These are phyloP conservation scores for Cetoscarus ocellatus DNA, from an alignment of 2,797 vertebrate species.

Conservation along the genomic window DNA sequence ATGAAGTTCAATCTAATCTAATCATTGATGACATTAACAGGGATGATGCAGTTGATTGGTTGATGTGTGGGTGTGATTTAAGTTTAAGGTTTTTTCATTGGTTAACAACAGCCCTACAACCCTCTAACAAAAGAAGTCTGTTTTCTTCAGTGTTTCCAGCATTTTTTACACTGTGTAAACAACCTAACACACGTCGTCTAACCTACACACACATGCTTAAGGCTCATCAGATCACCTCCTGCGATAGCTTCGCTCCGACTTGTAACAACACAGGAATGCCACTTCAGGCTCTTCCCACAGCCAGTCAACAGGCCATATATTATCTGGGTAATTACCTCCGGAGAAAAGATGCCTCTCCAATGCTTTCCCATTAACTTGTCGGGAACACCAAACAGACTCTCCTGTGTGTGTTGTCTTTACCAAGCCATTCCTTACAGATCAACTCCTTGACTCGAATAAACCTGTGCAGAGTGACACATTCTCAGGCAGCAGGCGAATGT, in stretches of 20 bases:
- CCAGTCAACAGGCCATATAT: conserved; percentile 73
- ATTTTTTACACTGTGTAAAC: neutral
- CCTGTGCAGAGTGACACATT: conserved; percentile 59
- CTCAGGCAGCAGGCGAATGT: conserved; percentile 36
- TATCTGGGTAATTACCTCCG: conserved; percentile 73
- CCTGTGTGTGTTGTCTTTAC: conserved; percentile 51
- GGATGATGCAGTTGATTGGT: too few species aligned
- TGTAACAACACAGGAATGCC: conserved; percentile 63
- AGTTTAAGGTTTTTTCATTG: too few species aligned
- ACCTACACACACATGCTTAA: conserved; percentile 7
- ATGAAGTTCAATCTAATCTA: too few species aligned
- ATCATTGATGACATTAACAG: too few species aligned
- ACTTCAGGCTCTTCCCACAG: conserved; percentile 61
- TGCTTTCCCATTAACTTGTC: conserved; percentile 53
- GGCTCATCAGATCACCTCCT: conserved; percentile 33
- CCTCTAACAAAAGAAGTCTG: neutral
- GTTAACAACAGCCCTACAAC: too few species aligned
- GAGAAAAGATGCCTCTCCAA: conserved; percentile 71
- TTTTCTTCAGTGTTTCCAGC: conserved; percentile 1
- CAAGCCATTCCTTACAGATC: conserved; percentile 53
- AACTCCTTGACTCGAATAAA: conserved; percentile 54
- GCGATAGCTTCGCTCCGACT: conserved; percentile 52
- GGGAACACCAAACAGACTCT: conserved; percentile 46
- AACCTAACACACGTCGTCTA: conserved; percentile 11
- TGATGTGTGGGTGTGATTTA: too few species aligned